Evolutionary conservation across 2,888 invertebrate species (phyloP).

Genomic region (Heliconius hortense): DNA sequence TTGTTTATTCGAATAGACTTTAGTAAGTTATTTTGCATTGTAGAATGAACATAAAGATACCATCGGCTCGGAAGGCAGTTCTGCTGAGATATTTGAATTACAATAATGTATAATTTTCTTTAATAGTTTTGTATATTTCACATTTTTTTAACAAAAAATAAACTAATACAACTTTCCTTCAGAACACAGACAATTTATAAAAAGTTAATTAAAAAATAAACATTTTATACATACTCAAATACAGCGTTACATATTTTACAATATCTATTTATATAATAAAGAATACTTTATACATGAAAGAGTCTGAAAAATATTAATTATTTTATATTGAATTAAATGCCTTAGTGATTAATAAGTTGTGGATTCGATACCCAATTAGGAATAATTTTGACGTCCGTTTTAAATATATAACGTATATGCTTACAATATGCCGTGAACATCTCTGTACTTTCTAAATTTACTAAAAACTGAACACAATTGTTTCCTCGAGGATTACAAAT

Average conservation of each 20-base stretch:
- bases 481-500: not conserved
- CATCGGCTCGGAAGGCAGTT: too few relatives aligned
- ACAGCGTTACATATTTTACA: conserved; percentile 33
- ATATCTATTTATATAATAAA: conserved; percentile 38
- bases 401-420: too few relatives aligned
- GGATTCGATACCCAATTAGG: not conserved
- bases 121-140: too few relatives aligned
- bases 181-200: not conserved
- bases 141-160: too few relatives aligned
- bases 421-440: too few relatives aligned
- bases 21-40: too few relatives aligned
- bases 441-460: not conserved
- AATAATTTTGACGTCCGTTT: too few relatives aligned
- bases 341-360: not conserved
- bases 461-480: not conserved
- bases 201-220: not conserved
- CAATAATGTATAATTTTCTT: too few relatives aligned
- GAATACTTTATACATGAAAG: conserved; percentile 35
- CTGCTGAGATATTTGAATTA: too few relatives aligned
- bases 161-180: not conserved
- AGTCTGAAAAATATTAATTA: conserved; percentile 6
- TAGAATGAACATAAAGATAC: too few relatives aligned
- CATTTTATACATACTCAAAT: conserved; percentile 29
- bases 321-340: conserved; percentile 14
- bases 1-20: too few relatives aligned